Conservation (phyloP, 2,888 invertebrate species). For the Xestia xanthographa region DNA sequence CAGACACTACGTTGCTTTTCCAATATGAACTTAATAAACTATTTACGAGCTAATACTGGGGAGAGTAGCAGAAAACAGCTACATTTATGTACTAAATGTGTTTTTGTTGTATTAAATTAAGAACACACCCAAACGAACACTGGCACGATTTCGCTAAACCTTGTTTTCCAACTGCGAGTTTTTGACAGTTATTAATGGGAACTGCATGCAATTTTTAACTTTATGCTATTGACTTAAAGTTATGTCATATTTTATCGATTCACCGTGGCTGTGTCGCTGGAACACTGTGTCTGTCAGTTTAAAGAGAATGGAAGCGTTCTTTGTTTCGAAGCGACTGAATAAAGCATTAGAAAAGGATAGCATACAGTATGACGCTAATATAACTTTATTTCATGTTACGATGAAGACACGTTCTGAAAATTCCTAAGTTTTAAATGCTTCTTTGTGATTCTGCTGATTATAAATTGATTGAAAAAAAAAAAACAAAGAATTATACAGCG, state of each 20-base stretch:
- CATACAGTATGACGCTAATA: not conserved
- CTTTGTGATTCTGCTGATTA: not conserved
- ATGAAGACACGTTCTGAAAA: slow-evolving; percentile 35
- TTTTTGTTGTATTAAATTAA: slow-evolving; percentile 64
- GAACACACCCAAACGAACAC: slow-evolving; percentile 69
- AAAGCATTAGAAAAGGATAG: slow-evolving; percentile 48
- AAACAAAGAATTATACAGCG: not conserved
- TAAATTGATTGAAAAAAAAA: not conserved
- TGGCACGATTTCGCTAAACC: slow-evolving; percentile 51
- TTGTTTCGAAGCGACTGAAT: slow-evolving; percentile 42
- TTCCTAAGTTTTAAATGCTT: not conserved
- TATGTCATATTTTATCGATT: slow-evolving; percentile 20
- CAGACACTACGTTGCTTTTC: slow-evolving; percentile 47
- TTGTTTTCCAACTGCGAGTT: slow-evolving; percentile 58
- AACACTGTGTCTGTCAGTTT: slow-evolving; percentile 54
- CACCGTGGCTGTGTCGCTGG: slow-evolving; percentile 10
- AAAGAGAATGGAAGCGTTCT: slow-evolving; percentile 43
- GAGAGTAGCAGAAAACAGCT: slow-evolving; percentile 51
- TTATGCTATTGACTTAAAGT: slow-evolving; percentile 19
- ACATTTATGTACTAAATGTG: slow-evolving; percentile 52
- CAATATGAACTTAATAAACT: slow-evolving; percentile 57
- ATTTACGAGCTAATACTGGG: slow-evolving; percentile 53
- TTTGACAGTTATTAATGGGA: slow-evolving; percentile 53
- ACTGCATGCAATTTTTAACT: slow-evolving; percentile 31
- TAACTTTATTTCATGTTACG: not conserved